Evolutionary conservation across 2,113 vertebrate species (phyloP).

Genomic region (Cebus imitator): DNA sequence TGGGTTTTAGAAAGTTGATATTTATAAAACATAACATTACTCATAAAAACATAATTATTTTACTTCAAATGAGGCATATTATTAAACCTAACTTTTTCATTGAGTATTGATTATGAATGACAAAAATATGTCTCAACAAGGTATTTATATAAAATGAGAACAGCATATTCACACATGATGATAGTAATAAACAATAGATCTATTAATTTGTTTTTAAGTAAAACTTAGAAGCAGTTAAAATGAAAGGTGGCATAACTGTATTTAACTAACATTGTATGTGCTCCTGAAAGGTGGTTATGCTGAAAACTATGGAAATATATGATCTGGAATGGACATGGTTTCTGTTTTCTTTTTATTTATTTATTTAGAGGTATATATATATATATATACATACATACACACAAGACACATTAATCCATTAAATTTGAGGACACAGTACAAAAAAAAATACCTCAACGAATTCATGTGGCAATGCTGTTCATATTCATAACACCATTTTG

Average conservation of each 20-base stretch:
- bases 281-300: conserved; percentile 1
- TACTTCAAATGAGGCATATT: background rate
- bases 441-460: conserved; percentile 91
- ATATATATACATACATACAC: no score
- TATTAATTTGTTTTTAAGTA: conserved; percentile 28
- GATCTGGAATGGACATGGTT: background rate
- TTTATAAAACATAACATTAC: background rate
- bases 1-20: background rate
- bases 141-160: conserved; percentile 35
- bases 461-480: conserved; percentile 93
- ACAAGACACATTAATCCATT: conserved; percentile 98
- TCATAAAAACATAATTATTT: conserved; percentile 17
- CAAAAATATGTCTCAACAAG: background rate
- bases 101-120: conserved; percentile 6
- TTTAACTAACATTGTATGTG: background rate
- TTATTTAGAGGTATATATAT: conserved; percentile 56
- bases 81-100: background rate
- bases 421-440: conserved; percentile 97
- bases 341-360: background rate
- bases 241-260: conserved; percentile 5
- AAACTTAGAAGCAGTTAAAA: conserved; percentile 38
- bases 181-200: background rate
- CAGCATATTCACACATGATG: background rate
- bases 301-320: background rate
- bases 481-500: conserved; percentile 89